A percentile compares a stretch with the other conserved stretches of the same genome.
phyloP scores from a whole-genome alignment of 2,113 vertebrate species.

The Leucoraja erinaceus region DNA sequence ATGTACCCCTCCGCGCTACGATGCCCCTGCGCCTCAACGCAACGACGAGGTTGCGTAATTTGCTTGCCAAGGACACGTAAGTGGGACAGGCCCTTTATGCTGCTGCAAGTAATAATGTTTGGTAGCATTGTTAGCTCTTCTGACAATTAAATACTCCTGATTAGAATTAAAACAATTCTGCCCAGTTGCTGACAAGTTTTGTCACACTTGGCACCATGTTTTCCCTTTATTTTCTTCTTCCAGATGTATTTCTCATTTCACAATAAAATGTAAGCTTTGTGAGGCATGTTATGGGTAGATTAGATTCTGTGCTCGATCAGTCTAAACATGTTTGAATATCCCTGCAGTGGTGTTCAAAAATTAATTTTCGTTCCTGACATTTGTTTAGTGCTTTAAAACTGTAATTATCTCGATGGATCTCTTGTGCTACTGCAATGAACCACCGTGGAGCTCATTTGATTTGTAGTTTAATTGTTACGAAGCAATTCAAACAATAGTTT shows the following conservation, averaged over 20 bases:
- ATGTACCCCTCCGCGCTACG: too few relatives aligned
- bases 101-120: too few relatives aligned
- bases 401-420: not conserved
- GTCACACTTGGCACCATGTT: too few relatives aligned
- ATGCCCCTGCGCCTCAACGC: too few relatives aligned
- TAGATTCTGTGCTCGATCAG: not conserved
- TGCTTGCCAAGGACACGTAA: too few relatives aligned
- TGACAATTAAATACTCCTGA: too few relatives aligned
- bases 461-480: not conserved
- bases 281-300: not conserved
- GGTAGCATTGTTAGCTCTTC: too few relatives aligned
- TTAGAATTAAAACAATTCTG: too few relatives aligned
- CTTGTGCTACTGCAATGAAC: not conserved
- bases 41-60: too few relatives aligned
- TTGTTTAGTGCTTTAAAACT: not conserved
- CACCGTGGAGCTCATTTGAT: not conserved
- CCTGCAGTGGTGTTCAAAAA: not conserved
- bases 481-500: not conserved
- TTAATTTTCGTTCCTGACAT: not conserved
- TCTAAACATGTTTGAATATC: slow-evolving; percentile 10
- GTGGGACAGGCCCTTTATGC: too few relatives aligned
- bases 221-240: not conserved
- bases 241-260: not conserved
- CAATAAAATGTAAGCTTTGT: not conserved
- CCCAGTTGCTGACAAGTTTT: too few relatives aligned